Evolutionary conservation across 2,888 invertebrate genomes (phyloP).

Genomic region (Hydrotaea diabolus): DNA sequence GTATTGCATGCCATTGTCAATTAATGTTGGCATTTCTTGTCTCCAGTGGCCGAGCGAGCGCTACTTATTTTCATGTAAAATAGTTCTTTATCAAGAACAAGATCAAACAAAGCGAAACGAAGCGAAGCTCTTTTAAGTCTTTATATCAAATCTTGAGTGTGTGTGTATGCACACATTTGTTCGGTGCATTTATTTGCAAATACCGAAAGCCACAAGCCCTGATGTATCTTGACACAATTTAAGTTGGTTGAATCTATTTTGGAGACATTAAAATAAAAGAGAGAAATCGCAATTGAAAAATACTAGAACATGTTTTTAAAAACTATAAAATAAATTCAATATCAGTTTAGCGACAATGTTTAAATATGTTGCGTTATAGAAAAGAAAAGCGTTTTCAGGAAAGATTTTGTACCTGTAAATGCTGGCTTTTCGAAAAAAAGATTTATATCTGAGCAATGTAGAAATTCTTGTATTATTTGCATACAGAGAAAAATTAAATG

Average conservation of each 20-base stretch:
- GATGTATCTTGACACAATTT: background rate
- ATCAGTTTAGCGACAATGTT: too few relatives aligned
- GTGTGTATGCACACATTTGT: background rate
- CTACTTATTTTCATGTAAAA: background rate
- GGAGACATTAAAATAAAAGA: too few relatives aligned
- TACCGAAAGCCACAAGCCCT: background rate
- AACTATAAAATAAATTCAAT: too few relatives aligned
- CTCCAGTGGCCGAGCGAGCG: background rate
- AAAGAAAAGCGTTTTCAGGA: too few relatives aligned
- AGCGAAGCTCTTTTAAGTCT: background rate
- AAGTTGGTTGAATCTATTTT: background rate
- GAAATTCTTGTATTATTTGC: too few relatives aligned
- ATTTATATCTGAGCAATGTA: too few relatives aligned
- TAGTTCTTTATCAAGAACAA: background rate
- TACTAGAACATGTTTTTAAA: too few relatives aligned
- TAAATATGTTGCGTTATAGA: too few relatives aligned
- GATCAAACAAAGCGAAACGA: conserved; percentile 24
- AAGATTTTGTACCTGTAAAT: too few relatives aligned
- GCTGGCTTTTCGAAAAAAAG: too few relatives aligned
- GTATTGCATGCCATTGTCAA: background rate
- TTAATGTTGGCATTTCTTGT: conserved; percentile 2
- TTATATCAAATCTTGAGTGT: conserved; percentile 9
- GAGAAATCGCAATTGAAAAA: too few relatives aligned
- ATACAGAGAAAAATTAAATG: too few relatives aligned
- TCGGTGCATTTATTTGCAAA: background rate